Base-by-base conservation (phyloP, 2,888 invertebrate genomes). In the Idaea straminata region DNA sequence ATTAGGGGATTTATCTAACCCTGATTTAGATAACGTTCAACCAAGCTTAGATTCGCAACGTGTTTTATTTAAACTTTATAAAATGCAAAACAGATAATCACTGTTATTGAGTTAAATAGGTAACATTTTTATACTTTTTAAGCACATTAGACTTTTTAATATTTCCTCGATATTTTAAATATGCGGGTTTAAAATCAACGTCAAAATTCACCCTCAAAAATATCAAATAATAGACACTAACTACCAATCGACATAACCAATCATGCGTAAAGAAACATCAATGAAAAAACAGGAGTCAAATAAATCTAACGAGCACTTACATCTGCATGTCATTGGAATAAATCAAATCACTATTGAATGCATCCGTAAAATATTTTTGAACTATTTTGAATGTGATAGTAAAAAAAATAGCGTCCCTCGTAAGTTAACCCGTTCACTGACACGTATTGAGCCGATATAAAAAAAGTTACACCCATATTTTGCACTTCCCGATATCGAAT, bases 381-480 rank as follows among this genome's bases (percentile, higher is more conserved):
- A 91, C 91, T 92, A 87, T 91, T 92, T 91, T 91, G 90, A 90
- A 92, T 91, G 91, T 80, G 77, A 83, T 76, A 78, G 71, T 72
- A 77, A 74, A 85, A 88, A 88, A 88, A 89, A 85, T 78, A 70
- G 72, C 75, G 75, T 84, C 88, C 88, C 90, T 81, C 81, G 83
- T 80, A 88, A 89, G 85, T 87, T 88, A 92, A 91, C 91, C 91
- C 92, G 91, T 89, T 86, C 89, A 83, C 85, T 89, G 89, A 87
- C 91, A 91, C 87, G 89, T 83, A 91, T 91, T 88, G 83, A 89
- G 80, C 82, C 77, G 83, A 84, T 82, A 85, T 83, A 90, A 89
- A 91, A n/a, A 91, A 92, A 86, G 91, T 86, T 89, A 91, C 92
- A 92, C 92, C 92, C 92, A 92, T 92, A 92, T 92, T 92, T 92